Percentiles rank a stretch among this genome's conserved stretches.
These are phyloP conservation scores for Coilia nasus DNA, from an alignment of 2,797 vertebrate species.

Conservation along the genomic window DNA sequence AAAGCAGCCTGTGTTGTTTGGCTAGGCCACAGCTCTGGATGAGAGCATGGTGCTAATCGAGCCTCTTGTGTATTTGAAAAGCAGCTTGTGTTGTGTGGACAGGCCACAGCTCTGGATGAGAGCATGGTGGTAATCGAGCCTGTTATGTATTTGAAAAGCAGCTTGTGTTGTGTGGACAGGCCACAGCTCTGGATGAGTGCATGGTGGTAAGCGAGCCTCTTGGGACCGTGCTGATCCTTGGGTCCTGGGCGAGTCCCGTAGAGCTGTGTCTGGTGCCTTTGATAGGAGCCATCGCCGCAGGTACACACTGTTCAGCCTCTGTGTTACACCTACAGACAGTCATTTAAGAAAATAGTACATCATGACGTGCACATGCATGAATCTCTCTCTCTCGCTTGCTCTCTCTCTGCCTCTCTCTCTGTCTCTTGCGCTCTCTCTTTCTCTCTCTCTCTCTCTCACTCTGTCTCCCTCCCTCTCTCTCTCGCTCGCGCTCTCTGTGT, in stretches of 20 bases:
- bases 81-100: neutral
- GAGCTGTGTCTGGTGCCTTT: conserved; percentile 75
- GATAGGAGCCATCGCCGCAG: conserved; percentile 78
- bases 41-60: conserved; percentile 72
- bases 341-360: neutral
- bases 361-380: too few relatives aligned
- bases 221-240: conserved; percentile 75
- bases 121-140: too few relatives aligned
- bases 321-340: too few relatives aligned
- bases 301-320: neutral
- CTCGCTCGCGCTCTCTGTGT: too few relatives aligned
- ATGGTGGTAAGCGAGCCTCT: conserved; percentile 75
- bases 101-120: conserved; percentile 74
- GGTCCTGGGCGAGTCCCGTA: conserved; percentile 74
- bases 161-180: conserved; percentile 54
- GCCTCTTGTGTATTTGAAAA: neutral
- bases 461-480: too few relatives aligned
- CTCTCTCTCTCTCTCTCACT: too few relatives aligned
- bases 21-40: conserved; percentile 72
- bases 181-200: conserved; percentile 73
- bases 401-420: too few relatives aligned
- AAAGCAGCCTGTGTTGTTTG: neutral
- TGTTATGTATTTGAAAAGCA: neutral
- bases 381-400: too few relatives aligned
- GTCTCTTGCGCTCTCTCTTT: too few relatives aligned